Percentiles rank a stretch among this genome's conserved stretches.
Conservation (phyloP, 2,113 vertebrate genomes). For the Atlantisia rogersi region DNA sequence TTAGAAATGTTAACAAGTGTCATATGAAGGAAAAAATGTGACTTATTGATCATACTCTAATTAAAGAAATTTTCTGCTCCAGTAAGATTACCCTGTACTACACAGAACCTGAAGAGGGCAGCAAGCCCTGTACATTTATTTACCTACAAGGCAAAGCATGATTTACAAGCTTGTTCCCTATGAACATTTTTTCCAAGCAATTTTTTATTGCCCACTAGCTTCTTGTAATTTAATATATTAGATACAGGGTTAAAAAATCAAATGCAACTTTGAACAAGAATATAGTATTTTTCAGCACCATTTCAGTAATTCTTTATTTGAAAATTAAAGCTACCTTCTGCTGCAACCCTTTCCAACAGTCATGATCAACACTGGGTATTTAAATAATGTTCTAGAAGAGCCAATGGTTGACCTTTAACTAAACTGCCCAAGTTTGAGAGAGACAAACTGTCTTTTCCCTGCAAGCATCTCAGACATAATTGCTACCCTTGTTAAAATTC, state of each 20-base stretch:
- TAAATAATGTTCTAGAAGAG: background rate
- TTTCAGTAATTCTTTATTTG: background rate
- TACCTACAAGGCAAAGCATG: background rate
- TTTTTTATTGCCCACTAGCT: background rate
- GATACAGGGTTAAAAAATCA: background rate
- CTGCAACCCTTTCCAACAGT: background rate
- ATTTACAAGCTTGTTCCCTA: background rate
- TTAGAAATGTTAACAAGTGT: background rate
- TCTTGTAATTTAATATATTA: background rate
- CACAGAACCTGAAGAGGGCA: slow-evolving; percentile 9
- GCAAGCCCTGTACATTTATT: background rate
- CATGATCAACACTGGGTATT: background rate
- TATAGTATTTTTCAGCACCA: background rate
- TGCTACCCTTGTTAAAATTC: background rate
- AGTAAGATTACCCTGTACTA: background rate
- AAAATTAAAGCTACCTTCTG: background rate
- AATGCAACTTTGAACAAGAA: background rate
- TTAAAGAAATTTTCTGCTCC: background rate
- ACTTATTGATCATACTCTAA: background rate
- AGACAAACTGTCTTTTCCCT: background rate
- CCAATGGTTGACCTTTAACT: background rate
- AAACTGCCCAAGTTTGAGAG: background rate
- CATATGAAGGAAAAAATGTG: background rate
- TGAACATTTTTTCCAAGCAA: background rate
- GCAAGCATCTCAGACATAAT: background rate